phyloP scores from a whole-genome alignment of 1,140 invertebrate species.

The Drosophila miranda region DNA sequence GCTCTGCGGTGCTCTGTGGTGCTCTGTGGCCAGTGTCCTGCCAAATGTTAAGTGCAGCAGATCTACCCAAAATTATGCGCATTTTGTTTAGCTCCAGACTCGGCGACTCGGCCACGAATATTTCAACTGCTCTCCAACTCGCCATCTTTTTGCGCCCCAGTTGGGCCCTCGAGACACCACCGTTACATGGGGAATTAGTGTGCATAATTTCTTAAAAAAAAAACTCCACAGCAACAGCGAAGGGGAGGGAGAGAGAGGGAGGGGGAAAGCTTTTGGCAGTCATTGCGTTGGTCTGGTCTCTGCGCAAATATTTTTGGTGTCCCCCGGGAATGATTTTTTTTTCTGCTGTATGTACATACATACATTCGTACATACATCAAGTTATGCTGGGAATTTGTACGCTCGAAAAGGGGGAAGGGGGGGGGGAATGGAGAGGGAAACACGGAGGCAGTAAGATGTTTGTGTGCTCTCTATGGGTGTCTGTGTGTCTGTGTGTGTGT shows the following conservation, averaged over 20 bases:
- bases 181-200: slow-evolving; percentile 78
- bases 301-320: slow-evolving; percentile 71
- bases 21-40: slow-evolving; percentile 7
- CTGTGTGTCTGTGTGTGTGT: slow-evolving; percentile 15
- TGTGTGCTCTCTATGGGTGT: neutral
- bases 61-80: slow-evolving; percentile 45
- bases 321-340: slow-evolving; percentile 58
- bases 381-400: slow-evolving; percentile 70
- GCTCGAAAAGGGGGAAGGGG: too few species aligned
- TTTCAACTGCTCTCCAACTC: too few species aligned
- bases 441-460: too few species aligned
- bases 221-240: slow-evolving; percentile 5
- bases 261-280: slow-evolving; percentile 48
- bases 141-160: slow-evolving; percentile 34
- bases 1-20: slow-evolving; percentile 3
- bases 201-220: slow-evolving; percentile 72
- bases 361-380: slow-evolving; percentile 44
- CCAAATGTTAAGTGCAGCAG: slow-evolving; percentile 47
- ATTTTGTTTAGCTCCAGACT: slow-evolving; percentile 37
- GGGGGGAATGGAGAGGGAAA: neutral
- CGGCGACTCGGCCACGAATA: neutral
- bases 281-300: slow-evolving; percentile 68
- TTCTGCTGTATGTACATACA: slow-evolving; percentile 37
- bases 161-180: slow-evolving; percentile 32
- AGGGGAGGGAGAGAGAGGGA: slow-evolving; percentile 10